Evolutionary conservation across 2,113 vertebrate species (phyloP).

Genomic region (Aramus guarauna): DNA sequence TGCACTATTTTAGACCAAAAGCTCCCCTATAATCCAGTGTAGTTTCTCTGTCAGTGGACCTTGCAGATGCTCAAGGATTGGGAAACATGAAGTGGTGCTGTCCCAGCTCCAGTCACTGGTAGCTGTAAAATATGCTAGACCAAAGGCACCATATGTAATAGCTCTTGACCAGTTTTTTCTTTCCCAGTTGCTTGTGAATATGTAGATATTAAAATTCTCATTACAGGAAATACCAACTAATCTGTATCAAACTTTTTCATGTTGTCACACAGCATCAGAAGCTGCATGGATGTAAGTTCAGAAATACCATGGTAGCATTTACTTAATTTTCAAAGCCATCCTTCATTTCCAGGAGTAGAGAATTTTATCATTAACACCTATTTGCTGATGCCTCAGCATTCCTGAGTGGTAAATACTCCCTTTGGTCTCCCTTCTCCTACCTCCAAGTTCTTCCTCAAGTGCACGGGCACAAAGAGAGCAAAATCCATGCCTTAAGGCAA

Average conservation of each 20-base stretch:
- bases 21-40: not conserved
- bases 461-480: not conserved
- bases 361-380: not conserved
- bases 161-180: not conserved
- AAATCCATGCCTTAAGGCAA: not conserved
- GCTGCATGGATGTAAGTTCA: not conserved
- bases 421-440: not conserved
- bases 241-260: not conserved
- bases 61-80: not conserved
- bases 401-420: not conserved
- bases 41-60: not conserved
- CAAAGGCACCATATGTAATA: not conserved
- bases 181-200: not conserved
- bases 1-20: not conserved
- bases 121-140: not conserved
- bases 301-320: not conserved
- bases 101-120: not conserved
- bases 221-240: not conserved
- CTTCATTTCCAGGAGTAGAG: not conserved
- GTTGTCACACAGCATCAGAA: not conserved
- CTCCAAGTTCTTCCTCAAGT: not conserved
- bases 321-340: not conserved
- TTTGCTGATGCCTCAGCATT: not conserved
- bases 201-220: not conserved
- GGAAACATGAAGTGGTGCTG: not conserved